A percentile compares a stretch with the other conserved stretches of the same genome.
phyloP scores from a whole-genome alignment of 30 jellyfish, hydroid and myxozoan species.

The Sanderia malayensis region DNA sequence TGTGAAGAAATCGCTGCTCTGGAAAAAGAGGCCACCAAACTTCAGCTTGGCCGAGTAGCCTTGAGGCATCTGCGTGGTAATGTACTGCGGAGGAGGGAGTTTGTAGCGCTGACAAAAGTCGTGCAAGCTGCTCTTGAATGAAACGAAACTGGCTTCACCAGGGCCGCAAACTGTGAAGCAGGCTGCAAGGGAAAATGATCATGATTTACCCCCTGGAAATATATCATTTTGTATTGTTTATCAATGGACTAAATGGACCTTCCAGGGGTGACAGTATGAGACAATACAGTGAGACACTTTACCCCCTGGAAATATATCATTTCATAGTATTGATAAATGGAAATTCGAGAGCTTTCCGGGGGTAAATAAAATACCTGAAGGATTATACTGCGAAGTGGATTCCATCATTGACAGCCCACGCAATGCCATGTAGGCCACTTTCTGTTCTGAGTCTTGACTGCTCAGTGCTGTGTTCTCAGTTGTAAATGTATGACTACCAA shows the following conservation, averaged over 20 bases:
- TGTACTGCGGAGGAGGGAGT: constrained; percentile 99
- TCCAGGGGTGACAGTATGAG: too few species aligned
- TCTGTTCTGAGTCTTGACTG: constrained; percentile 93
- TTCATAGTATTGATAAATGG: too few species aligned
- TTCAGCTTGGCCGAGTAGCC: constrained; percentile 97
- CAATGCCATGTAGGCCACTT: constrained; percentile 84
- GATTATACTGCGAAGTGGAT: constrained; percentile 72
- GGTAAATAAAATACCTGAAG: constrained; percentile 80
- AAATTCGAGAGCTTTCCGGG: too few species aligned
- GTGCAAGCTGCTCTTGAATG: constrained; percentile 95
- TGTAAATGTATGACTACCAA: constrained; percentile 89
- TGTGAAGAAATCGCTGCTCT: constrained; percentile 89
- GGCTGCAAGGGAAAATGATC: constrained; percentile 54
- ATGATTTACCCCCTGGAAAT: too few species aligned
- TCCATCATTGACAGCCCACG: constrained; percentile 96
- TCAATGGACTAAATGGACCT: too few species aligned
- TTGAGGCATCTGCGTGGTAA: constrained; percentile 92
- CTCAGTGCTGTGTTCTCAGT: constrained; percentile 52
- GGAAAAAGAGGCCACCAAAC: constrained; percentile 99
- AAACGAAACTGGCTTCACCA: constrained; percentile 73
- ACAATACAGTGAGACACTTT: too few species aligned
- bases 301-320: too few species aligned
- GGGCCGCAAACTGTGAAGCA: constrained; percentile 99
- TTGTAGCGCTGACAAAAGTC: constrained; percentile 96
- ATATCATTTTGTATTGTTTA: too few species aligned